phyloP scores from a whole-genome alignment of 2,888 invertebrate species.

The Caenorhabditis doughertyi region DNA sequence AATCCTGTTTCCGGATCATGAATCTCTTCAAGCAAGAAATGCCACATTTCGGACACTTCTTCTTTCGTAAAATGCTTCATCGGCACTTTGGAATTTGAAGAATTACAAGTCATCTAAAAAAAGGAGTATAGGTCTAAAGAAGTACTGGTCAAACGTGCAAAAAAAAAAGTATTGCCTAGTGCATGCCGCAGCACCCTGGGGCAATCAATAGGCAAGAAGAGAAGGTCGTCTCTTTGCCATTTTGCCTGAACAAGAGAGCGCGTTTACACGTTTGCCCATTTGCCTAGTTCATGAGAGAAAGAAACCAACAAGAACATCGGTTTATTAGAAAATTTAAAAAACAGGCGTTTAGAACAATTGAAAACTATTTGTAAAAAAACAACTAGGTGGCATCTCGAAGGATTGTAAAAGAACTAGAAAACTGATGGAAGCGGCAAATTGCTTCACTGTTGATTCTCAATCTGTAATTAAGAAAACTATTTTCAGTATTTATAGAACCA shows the following conservation, averaged over 20 bases:
- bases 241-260: neutral
- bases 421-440: too few relatives aligned
- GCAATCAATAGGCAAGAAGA: conserved; percentile 27
- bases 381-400: too few relatives aligned
- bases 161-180: too few relatives aligned
- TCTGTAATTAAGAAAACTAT: too few relatives aligned
- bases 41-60: conserved; percentile 22
- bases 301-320: neutral
- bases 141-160: neutral
- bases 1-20: conserved; percentile 3
- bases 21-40: conserved; percentile 20
- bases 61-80: conserved; percentile 13
- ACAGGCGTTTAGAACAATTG: neutral
- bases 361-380: neutral
- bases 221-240: neutral
- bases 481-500: too few relatives aligned
- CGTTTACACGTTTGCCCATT: neutral
- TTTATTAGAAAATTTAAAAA: neutral
- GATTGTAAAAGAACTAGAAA: too few relatives aligned
- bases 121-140: neutral
- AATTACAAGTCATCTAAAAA: neutral
- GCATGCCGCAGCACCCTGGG: too few relatives aligned
- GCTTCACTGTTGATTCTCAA: neutral
- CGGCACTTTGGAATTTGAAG: neutral
- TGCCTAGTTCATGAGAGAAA: too few relatives aligned